Percentiles rank a stretch among this genome's conserved stretches.
phyloP scores from a whole-genome alignment of 35 echinoderm and acorn worm species.

The Anneissia japonica region DNA sequence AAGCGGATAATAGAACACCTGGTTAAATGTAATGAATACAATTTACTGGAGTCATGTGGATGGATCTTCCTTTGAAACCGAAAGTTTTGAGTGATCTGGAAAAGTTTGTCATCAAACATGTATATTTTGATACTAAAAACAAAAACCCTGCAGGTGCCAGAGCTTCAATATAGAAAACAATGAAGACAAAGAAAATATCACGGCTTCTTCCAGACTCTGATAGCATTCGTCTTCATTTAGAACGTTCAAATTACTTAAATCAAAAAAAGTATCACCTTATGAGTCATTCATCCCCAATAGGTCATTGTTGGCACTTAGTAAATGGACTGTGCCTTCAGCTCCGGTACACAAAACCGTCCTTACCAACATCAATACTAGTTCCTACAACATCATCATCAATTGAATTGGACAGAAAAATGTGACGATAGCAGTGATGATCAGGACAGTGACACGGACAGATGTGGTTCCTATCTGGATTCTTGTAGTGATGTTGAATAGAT shows the following conservation, averaged over 20 bases:
- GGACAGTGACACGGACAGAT: conserved; percentile 10
- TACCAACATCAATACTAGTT: background rate
- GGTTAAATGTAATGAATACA: conserved; percentile 18
- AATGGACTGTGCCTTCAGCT: conserved; percentile 12
- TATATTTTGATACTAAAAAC: conserved; percentile 27
- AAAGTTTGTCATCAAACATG: conserved; percentile 28
- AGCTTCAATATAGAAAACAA: conserved; percentile 29
- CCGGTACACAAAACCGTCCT: conserved; percentile 13
- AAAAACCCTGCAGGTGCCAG: background rate
- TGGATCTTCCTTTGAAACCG: conserved; percentile 20
- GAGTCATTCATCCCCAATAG: conserved; percentile 12
- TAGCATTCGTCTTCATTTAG: background rate
- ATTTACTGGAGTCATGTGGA: conserved; percentile 34
- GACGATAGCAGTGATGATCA: background rate
- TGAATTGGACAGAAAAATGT: background rate
- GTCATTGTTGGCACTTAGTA: conserved; percentile 21
- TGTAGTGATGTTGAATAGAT: too few species aligned
- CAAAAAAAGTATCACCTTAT: background rate
- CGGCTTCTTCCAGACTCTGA: conserved; percentile 15
- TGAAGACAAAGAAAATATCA: conserved; percentile 32
- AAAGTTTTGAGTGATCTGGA: conserved; percentile 32
- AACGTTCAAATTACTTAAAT: background rate
- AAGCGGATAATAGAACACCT: conserved; percentile 7
- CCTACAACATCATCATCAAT: background rate
- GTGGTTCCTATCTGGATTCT: background rate